Evolutionary conservation across 2,797 vertebrate species (phyloP).

Genomic region (Glossophaga mutica): DNA sequence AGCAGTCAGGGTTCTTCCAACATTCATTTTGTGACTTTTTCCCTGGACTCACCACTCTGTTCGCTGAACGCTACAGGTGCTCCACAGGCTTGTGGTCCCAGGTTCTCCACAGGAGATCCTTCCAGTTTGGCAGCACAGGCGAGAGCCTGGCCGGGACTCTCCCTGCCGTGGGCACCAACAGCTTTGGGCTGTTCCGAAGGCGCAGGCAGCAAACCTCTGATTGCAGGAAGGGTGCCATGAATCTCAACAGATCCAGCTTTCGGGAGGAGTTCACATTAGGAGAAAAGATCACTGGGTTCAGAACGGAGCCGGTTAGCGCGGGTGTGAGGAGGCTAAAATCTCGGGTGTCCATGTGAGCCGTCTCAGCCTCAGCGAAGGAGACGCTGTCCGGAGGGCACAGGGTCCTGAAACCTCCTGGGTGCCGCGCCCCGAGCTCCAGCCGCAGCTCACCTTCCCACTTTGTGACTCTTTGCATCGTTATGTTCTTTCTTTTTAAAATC

Average conservation of each 20-base stretch:
- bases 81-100: too few relatives aligned
- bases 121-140: too few relatives aligned
- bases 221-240: slow-evolving; percentile 80
- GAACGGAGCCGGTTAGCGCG: slow-evolving; percentile 74
- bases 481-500: neutral
- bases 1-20: too few relatives aligned
- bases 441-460: too few relatives aligned
- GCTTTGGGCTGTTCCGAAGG: too few relatives aligned
- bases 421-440: too few relatives aligned
- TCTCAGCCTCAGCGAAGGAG: slow-evolving; percentile 71
- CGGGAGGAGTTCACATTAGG: slow-evolving; percentile 85
- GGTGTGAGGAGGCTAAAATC: slow-evolving; percentile 75
- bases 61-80: too few relatives aligned
- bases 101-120: too few relatives aligned
- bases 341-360: slow-evolving; percentile 69
- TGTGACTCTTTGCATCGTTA: neutral
- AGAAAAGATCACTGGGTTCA: slow-evolving; percentile 77
- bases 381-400: slow-evolving; percentile 71
- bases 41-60: too few relatives aligned
- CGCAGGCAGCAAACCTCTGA: slow-evolving; percentile 76
- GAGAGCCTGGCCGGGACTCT: too few relatives aligned
- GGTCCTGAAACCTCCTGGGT: slow-evolving; percentile 45
- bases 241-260: slow-evolving; percentile 83
- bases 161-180: too few relatives aligned
- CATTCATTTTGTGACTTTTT: too few relatives aligned